Base-by-base conservation (phyloP, 2,888 invertebrate genomes). In the Hydrotaea cyrtoneurina region DNA sequence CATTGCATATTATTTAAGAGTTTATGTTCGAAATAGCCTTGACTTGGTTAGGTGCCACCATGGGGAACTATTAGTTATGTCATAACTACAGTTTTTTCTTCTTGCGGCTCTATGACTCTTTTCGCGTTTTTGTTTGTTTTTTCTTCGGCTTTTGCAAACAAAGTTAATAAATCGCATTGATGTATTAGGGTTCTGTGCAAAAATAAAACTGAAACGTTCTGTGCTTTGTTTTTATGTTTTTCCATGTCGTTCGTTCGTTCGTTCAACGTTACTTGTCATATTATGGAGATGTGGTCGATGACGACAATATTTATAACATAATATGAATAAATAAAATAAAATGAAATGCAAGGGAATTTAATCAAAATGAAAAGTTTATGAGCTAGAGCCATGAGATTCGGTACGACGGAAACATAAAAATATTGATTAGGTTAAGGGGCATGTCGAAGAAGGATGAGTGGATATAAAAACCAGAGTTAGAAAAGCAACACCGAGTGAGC, bases 161-260 rank as follows among this genome's bases (percentile, higher is more conserved):
- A 43, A 23, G 69, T 46, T 69, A 69, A 69, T 69, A 69, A 69
- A 46, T 69, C 23, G 46, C 21, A 43, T 11, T 46, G 11, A 69
- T 69, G 39, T 69, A n/a, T 46, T 31, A 2, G 3, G 31, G 2
- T 31, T 31, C 31, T 31, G 31, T 31, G 23, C 69, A 7, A 8
- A 39, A 43, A 23, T 15, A 46, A 21, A 69, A 59, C 13, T 17
- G 39, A 43, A 11, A 43, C 21, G 39, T 64, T 64, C 64, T 21
- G 13, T 43, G 23, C 0, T 36, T 36, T 64, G 46, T 69, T 69
- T 69, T 69, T 69, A 69, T 66, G 43, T 66, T 66, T 21, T 66
- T 21, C 59, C 23, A 43, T 43, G 39, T 66, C 19, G 19, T 43
- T 19, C 43, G 11, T 69, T n/a, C n/a, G n/a, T n/a, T n/a, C 23